Evolutionary conservation across 2,797 vertebrate species (phyloP), one percentile per base, ranked within the genome.

Genomic region (Epinephelus coioides): DNA sequence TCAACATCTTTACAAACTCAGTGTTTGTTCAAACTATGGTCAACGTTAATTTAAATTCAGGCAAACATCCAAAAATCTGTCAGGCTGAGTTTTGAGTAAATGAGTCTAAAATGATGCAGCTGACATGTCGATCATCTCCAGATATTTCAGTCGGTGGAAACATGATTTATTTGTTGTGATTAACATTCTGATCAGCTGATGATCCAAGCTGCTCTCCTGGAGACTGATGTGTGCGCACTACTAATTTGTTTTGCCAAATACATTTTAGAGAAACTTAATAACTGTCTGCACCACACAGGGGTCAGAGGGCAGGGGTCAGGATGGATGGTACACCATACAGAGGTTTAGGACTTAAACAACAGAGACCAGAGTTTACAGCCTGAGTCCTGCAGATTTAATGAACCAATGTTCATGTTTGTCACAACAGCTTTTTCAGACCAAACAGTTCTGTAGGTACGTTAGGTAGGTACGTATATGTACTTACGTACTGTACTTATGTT

Each of bases 51-150:
- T 44, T n/a, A 38, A 38, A 82, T 51, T 73, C 50, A 1, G 15
- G 34, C 18, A 3, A 11, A 64, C 40, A 38, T 54, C 25, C n/a
- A 7, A 14, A 6, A 30, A 50, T 34, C 14, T 71, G 67, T 30
- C 54, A 3, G 9, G 65, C 2, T 47, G 47, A 23, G 7, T 65
- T 75, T 66, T 4, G 15, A 6, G 15, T n/a, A 15, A 65, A 3
- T 15, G 51, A 5, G n/a, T 63, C 17, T 40, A 1, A 65, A 69
- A 56, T 62, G 17, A 54, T 69, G 65, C n/a, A 34, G 21, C 60
- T 7, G 17, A 30, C 62, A 27, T 50, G 12, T 55, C 0, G 5
- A 68, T 44, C 6, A 23, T 23, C 27, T 46, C 13, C 38, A 5
- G 19, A 55, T 27, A 4, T 34, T 38, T 34, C 18, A 56, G 18